Evolutionary conservation across 1,140 invertebrate genomes (phyloP).

Genomic region (Bombus sylvicola): DNA sequence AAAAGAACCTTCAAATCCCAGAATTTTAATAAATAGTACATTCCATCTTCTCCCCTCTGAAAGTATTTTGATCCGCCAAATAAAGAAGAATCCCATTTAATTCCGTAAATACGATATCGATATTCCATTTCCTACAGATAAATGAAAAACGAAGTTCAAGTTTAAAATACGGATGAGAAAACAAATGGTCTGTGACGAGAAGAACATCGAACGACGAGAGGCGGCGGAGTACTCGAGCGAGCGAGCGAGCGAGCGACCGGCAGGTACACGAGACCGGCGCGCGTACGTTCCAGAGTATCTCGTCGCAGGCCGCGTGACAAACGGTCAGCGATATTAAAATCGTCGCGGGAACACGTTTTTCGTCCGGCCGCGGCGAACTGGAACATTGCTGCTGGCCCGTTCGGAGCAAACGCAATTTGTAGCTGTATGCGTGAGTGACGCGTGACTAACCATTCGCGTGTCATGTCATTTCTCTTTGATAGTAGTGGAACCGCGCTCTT

Average conservation of each 20-base stretch:
- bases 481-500: slow-evolving; percentile 27
- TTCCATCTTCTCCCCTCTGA: neutral
- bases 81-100: neutral
- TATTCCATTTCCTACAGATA: neutral
- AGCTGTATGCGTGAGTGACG: slow-evolving; percentile 65
- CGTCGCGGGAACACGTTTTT: slow-evolving; percentile 61
- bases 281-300: neutral
- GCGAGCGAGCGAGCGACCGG: neutral
- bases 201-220: too few relatives aligned
- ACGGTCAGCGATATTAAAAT: slow-evolving; percentile 63
- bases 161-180: neutral
- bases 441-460: slow-evolving; percentile 69
- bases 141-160: neutral
- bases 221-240: neutral
- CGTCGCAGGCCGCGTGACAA: slow-evolving; percentile 44
- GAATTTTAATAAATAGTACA: too few relatives aligned
- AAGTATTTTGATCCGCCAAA: too few relatives aligned
- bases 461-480: slow-evolving; percentile 67
- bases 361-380: slow-evolving; percentile 1
- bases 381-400: slow-evolving; percentile 31
- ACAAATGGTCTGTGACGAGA: too few relatives aligned
- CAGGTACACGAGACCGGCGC: neutral
- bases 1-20: neutral
- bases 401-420: slow-evolving; percentile 58
- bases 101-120: neutral